Evolutionary conservation across 2,797 vertebrate species (phyloP).

Genomic region (Steatocranus sp.): DNA sequence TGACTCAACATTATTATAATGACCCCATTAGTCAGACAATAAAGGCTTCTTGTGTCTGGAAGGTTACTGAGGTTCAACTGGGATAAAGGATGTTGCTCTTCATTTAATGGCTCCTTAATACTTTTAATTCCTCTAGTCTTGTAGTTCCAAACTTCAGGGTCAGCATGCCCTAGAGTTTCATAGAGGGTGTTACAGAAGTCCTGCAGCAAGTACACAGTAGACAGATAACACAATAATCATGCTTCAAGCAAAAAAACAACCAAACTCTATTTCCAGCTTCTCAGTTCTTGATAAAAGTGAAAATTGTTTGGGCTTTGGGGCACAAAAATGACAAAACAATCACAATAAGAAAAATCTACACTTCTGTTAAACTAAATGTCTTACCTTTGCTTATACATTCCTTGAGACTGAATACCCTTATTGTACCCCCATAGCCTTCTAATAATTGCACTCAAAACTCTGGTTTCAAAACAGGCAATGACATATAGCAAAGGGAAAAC

Average conservation of each 20-base stretch:
- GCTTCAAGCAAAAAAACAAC: not conserved
- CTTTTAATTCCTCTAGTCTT: not conserved
- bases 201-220: not conserved
- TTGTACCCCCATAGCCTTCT: not conserved
- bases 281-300: not conserved
- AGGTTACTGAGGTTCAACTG: not conserved
- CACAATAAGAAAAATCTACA: not conserved
- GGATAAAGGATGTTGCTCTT: slow-evolving; percentile 1
- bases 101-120: slow-evolving; percentile 5
- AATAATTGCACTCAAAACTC: not conserved
- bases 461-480: not conserved
- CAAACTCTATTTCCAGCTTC: not conserved
- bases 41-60: not conserved
- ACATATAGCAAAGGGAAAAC: not conserved
- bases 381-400: not conserved
- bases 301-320: not conserved
- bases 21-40: not conserved
- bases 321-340: not conserved
- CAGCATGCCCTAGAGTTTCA: not conserved
- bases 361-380: not conserved
- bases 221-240: not conserved
- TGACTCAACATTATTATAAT: slow-evolving; percentile 34
- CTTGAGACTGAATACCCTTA: not conserved
- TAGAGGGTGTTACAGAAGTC: not conserved
- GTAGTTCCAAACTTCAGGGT: not conserved